Evolutionary conservation across 2,797 vertebrate species (phyloP).

Genomic region (Sus cebifrons): DNA sequence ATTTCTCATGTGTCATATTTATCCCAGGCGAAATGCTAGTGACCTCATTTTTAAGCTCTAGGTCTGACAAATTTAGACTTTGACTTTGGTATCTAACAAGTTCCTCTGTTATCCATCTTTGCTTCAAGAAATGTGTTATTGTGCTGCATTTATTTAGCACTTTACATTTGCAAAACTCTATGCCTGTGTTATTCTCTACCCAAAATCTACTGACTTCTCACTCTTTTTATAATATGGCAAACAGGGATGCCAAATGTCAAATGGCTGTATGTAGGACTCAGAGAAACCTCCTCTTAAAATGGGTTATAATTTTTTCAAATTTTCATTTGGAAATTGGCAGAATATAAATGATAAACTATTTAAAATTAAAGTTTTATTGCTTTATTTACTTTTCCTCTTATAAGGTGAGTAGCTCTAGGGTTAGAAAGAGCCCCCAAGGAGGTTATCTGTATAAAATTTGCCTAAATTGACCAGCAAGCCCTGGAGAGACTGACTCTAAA

Average conservation of each 20-base stretch:
- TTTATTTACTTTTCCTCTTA: not conserved
- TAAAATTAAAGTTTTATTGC: constrained; percentile 28
- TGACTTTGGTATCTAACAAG: constrained; percentile 25
- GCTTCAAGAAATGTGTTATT: constrained; percentile 67
- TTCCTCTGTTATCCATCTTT: constrained; percentile 24
- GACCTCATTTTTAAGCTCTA: constrained; percentile 50
- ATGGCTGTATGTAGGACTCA: not conserved
- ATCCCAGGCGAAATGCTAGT: not conserved
- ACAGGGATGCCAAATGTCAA: constrained; percentile 24
- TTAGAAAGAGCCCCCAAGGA: not conserved
- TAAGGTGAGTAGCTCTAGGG: constrained; percentile 22
- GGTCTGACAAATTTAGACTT: constrained; percentile 56
- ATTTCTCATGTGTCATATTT: not conserved
- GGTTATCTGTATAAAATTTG: constrained; percentile 25
- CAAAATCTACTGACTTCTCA: constrained; percentile 42
- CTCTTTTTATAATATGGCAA: constrained; percentile 47
- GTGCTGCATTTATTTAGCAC: constrained; percentile 76
- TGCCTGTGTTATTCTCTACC: constrained; percentile 49
- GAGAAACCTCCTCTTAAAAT: constrained; percentile 29
- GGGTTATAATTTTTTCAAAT: constrained; percentile 48
- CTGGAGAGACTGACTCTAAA: not conserved
- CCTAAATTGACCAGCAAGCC: not conserved
- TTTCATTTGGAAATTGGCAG: constrained; percentile 60
- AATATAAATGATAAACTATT: constrained; percentile 50
- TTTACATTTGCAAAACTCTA: constrained; percentile 51